Evolutionary conservation across 2,113 vertebrate species (phyloP).

Genomic region (Chaetops frenatus): DNA sequence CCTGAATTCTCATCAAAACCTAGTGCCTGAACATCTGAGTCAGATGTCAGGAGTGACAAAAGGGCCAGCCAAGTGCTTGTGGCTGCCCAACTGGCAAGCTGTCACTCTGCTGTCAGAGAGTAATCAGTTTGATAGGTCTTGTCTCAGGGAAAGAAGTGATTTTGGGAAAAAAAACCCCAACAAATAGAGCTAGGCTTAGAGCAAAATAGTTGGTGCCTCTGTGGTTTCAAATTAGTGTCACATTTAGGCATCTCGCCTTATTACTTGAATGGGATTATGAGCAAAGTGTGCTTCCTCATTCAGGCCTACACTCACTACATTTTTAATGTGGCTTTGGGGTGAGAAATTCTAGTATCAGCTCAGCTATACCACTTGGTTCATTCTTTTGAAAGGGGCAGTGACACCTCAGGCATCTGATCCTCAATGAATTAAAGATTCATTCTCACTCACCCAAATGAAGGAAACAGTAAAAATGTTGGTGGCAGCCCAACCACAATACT

Average conservation of each 20-base stretch:
- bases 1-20: neutral
- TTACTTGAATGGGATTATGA: neutral
- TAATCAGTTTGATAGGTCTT: neutral
- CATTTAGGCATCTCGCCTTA: fast-evolving
- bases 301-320: neutral
- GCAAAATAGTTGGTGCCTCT: neutral
- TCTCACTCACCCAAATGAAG: neutral
- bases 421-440: neutral
- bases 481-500: neutral
- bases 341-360: neutral
- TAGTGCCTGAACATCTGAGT: neutral
- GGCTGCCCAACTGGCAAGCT: neutral
- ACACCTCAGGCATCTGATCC: neutral
- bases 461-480: fast-evolving
- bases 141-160: neutral
- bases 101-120: neutral
- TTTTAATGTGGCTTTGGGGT: neutral
- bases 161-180: neutral
- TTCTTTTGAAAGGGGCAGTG: neutral
- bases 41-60: neutral
- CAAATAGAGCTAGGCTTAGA: neutral
- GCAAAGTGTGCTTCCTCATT: fast-evolving
- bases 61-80: neutral
- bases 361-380: neutral
- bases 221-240: neutral